Base-by-base conservation (phyloP, 2,888 invertebrate genomes). In the Clunio marinus region DNA sequence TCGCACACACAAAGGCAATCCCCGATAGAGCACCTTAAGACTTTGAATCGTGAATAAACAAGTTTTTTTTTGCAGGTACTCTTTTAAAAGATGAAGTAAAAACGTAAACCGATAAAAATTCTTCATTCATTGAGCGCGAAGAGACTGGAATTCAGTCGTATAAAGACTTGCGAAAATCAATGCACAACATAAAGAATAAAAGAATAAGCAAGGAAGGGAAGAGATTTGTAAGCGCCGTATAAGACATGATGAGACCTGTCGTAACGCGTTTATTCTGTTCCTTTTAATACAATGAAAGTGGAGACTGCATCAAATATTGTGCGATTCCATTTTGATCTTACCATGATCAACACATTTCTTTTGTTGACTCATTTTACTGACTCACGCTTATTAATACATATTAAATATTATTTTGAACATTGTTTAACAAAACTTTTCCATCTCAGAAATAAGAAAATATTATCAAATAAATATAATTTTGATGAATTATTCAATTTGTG, bases 401-500 rank as follows among this genome's bases (percentile, higher is more conserved):
- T n/a, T n/a, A n/a, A n/a, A n/a, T n/a, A n/a, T n/a, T n/a, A n/a
- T n/a, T n/a, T n/a, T n/a, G n/a, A n/a, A n/a, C 10, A 10, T 7
- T 32, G 32, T 32, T 32, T 4, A 32, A 32, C 10, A 4, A 10
- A 10, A 32, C 4, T 7, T 32, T 32, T 10, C 32, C 4, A 7
- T 32, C 32, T 4, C 10, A 32, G 32, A 32, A 4, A 32, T 7
- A 32, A 32, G 10, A 32, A 32, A 32, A 32, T 7, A 7, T 10
- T 7, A 7, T 32, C 4, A 32, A 32, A 7, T 32, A 7, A 32
- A 32, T 24, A 25, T 59, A 28, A 59, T 32, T 59, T 59, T 59
- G 35, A 24, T 62, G 10, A 41, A 62, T 62, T 24, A 41, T 24
- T 63, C 46, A 63, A 62, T 62, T 37, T 60, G 22, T 22, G 51